Percentiles rank a stretch among this genome's conserved stretches.
phyloP scores from a whole-genome alignment of 2,113 vertebrate species.

The Platichthys stellatus region DNA sequence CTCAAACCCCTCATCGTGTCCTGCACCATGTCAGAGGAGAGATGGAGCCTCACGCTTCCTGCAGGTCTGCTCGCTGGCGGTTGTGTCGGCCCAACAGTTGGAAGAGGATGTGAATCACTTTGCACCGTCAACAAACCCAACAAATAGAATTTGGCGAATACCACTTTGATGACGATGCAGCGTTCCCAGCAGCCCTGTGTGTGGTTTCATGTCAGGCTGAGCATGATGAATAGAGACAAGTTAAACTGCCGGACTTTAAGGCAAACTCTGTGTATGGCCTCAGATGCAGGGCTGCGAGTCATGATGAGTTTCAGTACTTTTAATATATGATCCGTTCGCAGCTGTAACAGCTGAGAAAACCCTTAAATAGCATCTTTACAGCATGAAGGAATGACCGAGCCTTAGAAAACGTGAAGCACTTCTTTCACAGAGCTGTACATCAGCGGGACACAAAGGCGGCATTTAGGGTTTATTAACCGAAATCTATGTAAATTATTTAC shows the following conservation, averaged over 20 bases:
- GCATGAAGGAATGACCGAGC: background rate
- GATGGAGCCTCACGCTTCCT: slow-evolving; percentile 4
- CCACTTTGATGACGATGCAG: slow-evolving; percentile 16
- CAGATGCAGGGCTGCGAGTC: background rate
- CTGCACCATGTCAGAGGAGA: background rate
- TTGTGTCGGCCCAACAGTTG: background rate
- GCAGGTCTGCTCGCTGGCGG: slow-evolving; percentile 25
- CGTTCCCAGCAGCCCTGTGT: background rate
- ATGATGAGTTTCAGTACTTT: background rate
- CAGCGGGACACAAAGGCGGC: background rate
- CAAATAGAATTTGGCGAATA: background rate
- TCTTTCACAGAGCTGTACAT: background rate
- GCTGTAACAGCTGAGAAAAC: background rate
- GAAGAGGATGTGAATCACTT: background rate
- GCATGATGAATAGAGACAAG: slow-evolving; percentile 15
- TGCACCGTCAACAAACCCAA: slow-evolving; percentile 10
- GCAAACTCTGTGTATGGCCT: background rate
- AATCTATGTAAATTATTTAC: background rate
- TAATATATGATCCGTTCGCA: background rate
- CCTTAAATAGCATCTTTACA: background rate
- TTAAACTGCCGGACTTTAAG: background rate
- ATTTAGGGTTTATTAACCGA: background rate
- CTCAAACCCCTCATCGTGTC: slow-evolving; percentile 9
- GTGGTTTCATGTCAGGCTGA: background rate
- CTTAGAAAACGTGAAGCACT: background rate